Conservation (phyloP, 2,113 vertebrate genomes). For the Verasper variegatus region DNA sequence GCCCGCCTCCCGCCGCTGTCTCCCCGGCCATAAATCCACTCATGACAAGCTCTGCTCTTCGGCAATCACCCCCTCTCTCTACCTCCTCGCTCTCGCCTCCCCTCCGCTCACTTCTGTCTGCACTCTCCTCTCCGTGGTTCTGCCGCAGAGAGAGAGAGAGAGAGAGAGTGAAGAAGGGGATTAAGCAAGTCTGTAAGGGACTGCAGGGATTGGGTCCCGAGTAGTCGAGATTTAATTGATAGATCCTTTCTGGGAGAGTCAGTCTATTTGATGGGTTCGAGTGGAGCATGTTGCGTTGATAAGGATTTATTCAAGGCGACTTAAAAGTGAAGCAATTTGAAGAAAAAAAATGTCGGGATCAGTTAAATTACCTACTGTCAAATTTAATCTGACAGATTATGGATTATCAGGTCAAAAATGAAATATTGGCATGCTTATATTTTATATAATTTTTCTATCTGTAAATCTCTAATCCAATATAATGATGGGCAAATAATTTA, state of each 20-base stretch:
- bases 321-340: constrained; percentile 21
- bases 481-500: constrained; percentile 10
- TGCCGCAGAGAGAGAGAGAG: constrained; percentile 33
- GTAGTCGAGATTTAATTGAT: constrained; percentile 71
- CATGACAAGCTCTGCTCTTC: constrained; percentile 67
- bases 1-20: constrained; percentile 63
- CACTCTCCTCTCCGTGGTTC: constrained; percentile 48
- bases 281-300: constrained; percentile 39
- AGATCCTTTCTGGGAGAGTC: constrained; percentile 50
- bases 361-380: background rate
- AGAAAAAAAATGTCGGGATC: constrained; percentile 10
- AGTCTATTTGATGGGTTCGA: constrained; percentile 52
- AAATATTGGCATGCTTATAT: background rate
- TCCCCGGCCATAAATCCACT: constrained; percentile 74
- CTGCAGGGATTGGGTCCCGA: constrained; percentile 42
- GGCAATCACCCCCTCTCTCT: constrained; percentile 52
- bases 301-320: constrained; percentile 35
- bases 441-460: background rate
- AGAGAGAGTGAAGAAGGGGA: constrained; percentile 56
- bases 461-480: constrained; percentile 3
- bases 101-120: constrained; percentile 38
- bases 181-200: constrained; percentile 62
- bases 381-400: constrained; percentile 31
- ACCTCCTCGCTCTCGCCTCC: constrained; percentile 34
- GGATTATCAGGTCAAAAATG: constrained; percentile 21